Evolutionary conservation across 2,797 vertebrate species (phyloP), one percentile per base, ranked within the genome.

Genomic region (Ptychadena robeensis): DNA sequence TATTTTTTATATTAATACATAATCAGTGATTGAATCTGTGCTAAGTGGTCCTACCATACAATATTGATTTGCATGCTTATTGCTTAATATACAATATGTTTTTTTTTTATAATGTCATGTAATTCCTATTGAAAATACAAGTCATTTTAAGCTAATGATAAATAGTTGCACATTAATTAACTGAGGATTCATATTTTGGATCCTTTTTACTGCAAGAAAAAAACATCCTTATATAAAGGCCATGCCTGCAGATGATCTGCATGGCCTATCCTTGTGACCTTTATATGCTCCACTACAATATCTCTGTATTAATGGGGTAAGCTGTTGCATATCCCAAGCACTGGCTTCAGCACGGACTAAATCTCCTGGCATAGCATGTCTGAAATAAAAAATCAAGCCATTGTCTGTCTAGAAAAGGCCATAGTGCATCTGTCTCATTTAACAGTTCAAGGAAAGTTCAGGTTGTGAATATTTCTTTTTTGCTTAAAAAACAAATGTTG

Each of bases 351-450:
- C 7, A 14, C 2, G 25, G 30, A 9, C 40, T 78, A 34, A 37
- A 53, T 79, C 14, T 79, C 32, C 27, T 8, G 66, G 64, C 38
- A 34, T 67, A 40, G 40, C 2, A 35, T 78, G 25, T 61, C 14
- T 59, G 40, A 15, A 44, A 35, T 68, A 37, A 79, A 57, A 72
- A 80, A 72, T 72, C 10, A 65, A 72, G 27, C 30, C 79, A 81
- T 73, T 81, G 79, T 81, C 38, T 73, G n/a, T 15, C 14, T 9
- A 22, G 31, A 73, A 73, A 81, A 81, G 59, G 70, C 70, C 70
- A 81, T 73, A 81, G 79, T 73, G 37, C 59, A 65, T 65, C 79
- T 71, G 79, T 81, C 70, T 73, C 35, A 73, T 35, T 66, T 73
- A 38, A n/a, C 61, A 66, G 79, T 72, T 73, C 79, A 81, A 61